Percentiles rank a stretch among this genome's conserved stretches.
These are phyloP conservation scores for Diadegma fenestrale DNA, from an alignment of 2,888 invertebrate genomes.

Conservation along the genomic window DNA sequence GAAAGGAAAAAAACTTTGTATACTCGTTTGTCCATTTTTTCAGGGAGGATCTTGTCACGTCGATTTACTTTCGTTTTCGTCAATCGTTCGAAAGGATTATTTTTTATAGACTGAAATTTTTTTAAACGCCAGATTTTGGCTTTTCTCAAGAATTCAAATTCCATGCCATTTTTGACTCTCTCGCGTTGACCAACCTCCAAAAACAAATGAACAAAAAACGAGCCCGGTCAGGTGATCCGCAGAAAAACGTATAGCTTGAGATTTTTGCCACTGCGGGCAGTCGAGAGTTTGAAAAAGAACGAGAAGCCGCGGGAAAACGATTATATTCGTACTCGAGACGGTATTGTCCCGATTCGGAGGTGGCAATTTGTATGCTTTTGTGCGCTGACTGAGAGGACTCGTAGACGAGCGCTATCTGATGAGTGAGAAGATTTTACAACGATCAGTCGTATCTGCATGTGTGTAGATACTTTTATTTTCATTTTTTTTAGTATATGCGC, in stretches of 20 bases:
- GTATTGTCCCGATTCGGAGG: constrained; percentile 75
- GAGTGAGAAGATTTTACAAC: constrained; percentile 74
- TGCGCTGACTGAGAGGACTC: constrained; percentile 73
- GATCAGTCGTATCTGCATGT: constrained; percentile 57
- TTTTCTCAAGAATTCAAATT: background rate
- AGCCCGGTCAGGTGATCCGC: background rate
- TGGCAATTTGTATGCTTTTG: constrained; percentile 78
- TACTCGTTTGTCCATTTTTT: background rate
- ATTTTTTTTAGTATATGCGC: constrained; percentile 29
- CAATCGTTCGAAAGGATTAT: background rate
- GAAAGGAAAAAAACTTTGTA: constrained; percentile 1
- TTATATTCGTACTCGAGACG: constrained; percentile 56
- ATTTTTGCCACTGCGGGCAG: constrained; percentile 29
- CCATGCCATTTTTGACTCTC: background rate
- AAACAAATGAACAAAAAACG: background rate
- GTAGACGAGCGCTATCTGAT: constrained; percentile 75
- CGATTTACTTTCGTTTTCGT: background rate
- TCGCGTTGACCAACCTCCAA: background rate
- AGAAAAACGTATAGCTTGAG: constrained; percentile 23
- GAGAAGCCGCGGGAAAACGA: constrained; percentile 58
- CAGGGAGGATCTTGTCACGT: background rate
- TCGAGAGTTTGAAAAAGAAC: constrained; percentile 28
- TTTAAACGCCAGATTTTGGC: too few relatives aligned
- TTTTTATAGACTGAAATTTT: background rate
- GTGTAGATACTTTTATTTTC: constrained; percentile 24